A percentile compares a stretch with the other conserved stretches of the same genome.
These are phyloP conservation scores for Drosophila mulleri DNA, from an alignment of 2,888 invertebrate species.

Conservation along the genomic window DNA sequence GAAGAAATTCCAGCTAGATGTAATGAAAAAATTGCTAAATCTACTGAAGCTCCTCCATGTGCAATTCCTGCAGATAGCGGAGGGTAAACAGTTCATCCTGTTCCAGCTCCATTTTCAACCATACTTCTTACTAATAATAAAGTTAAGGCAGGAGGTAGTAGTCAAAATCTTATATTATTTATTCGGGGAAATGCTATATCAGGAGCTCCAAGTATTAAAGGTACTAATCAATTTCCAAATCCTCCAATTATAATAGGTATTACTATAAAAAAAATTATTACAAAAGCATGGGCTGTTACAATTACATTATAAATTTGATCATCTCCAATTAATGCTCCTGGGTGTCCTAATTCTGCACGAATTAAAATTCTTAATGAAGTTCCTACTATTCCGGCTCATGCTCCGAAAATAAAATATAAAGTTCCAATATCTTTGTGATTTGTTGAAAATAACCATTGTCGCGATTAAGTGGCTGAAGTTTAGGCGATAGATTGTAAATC, in stretches of 20 bases:
- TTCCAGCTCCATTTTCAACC: slow-evolving; percentile 90
- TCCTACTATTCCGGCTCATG: slow-evolving; percentile 88
- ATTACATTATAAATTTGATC: background rate
- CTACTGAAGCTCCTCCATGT: slow-evolving; percentile 89
- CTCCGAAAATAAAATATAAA: slow-evolving; percentile 89
- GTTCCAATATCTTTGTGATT: slow-evolving; percentile 92
- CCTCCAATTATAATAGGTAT: background rate
- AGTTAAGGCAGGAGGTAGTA: background rate
- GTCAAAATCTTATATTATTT: background rate
- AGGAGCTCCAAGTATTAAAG: background rate
- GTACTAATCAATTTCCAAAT: background rate
- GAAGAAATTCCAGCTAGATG: slow-evolving; percentile 91
- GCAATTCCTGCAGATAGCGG: slow-evolving; percentile 87
- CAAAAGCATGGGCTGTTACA: background rate
- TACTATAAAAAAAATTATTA: background rate
- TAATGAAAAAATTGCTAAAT: slow-evolving; percentile 91
- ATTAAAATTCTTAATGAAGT: slow-evolving; percentile 27
- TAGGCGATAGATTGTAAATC: slow-evolving; percentile 89
- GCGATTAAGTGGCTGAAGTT: slow-evolving; percentile 87
- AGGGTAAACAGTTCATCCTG: slow-evolving; percentile 90
- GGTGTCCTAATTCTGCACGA: background rate
- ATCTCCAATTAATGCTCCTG: background rate
- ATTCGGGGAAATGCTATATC: background rate
- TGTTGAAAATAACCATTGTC: slow-evolving; percentile 89
- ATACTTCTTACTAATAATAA: slow-evolving; percentile 86